Evolutionary conservation across 2,888 invertebrate genomes (phyloP), one percentile per base, ranked within the genome.

Genomic region (Anaspis maculata): DNA sequence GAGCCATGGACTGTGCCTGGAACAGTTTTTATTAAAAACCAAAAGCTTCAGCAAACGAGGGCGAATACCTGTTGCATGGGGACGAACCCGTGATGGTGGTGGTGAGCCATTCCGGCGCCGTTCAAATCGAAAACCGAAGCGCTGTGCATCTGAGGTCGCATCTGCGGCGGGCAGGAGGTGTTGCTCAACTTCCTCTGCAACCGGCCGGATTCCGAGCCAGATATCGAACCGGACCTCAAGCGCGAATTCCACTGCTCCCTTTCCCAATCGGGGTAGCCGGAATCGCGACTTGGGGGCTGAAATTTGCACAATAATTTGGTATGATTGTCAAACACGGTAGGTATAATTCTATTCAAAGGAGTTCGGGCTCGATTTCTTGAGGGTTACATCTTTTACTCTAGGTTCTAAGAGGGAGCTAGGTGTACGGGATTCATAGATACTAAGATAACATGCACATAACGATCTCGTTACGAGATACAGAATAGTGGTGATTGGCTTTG

Each of bases 1-100:
- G 80, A 1, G 80, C 79, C 72, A 80, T 72, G 0, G 82, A 82
- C 50, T 81, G 81, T 0, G 80, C 76, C 80, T 82, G 51, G n/a
- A 62, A n/a, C n/a, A 59, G 21, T 19, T 12, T 19, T 3, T 15
- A 10, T 11, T 32, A 5, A 7, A 11, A 19, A 5, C 9, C 7
- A 10, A 15, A 24, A 19, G 24, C 1, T 33, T 7, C 9, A 7
- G n/a, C n/a, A n/a, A n/a, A n/a, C n/a, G n/a, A n/a, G 11, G 32
- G 11, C 4, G 21, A 44, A 55, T 59, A 78, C 79, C 67, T 79
- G 79, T 48, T 76, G 74, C 67, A 79, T 71, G 6, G 39, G 39
- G 24, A 61, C 52, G 42, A 66, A 67, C 30, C 61, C 64, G 37
- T 57, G 59, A 15, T 52, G 66, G 41, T 51, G 61, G 52, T 53